A percentile compares a stretch with the other conserved stretches of the same genome.
phyloP scores from a whole-genome alignment of 2,888 invertebrate species.

The Rhopalosiphum nymphaeae region DNA sequence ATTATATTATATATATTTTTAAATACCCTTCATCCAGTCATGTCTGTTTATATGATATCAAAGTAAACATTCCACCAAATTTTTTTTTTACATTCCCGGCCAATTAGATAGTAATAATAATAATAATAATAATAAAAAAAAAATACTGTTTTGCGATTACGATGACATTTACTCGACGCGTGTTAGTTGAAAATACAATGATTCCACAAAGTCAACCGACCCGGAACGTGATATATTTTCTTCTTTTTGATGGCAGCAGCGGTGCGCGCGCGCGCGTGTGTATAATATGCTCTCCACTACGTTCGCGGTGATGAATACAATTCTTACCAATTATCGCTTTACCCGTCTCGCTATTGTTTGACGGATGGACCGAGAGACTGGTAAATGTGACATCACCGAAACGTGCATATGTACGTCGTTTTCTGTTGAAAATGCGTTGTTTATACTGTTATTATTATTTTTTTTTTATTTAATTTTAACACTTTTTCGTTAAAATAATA shows the following conservation, averaged over 20 bases:
- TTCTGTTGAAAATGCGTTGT: conserved; percentile 20
- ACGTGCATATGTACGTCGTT: conserved; percentile 28
- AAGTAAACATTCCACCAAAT: neutral
- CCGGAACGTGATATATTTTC: conserved; percentile 56
- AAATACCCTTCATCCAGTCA: neutral
- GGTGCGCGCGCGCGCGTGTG: neutral
- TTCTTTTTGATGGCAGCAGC: neutral
- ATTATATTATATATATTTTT: neutral
- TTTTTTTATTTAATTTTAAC: neutral
- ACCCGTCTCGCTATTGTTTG: conserved; percentile 57
- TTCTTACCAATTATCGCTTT: conserved; percentile 54
- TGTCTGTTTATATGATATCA: neutral
- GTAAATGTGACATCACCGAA: conserved; percentile 61
- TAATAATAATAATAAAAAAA: neutral
- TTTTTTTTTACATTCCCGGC: neutral
- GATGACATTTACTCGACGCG: conserved; percentile 15
- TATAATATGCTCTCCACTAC: neutral
- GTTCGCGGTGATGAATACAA: conserved; percentile 46
- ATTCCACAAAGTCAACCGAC: conserved; percentile 58
- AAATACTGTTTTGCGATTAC: conserved; percentile 13
- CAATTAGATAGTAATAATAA: neutral
- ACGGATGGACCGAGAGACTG: conserved; percentile 34
- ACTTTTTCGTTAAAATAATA: neutral
- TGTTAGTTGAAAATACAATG: conserved; percentile 50
- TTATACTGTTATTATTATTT: neutral